Conservation (phyloP, 2,888 invertebrate species). For the Scrobipalpa atriplicella region DNA sequence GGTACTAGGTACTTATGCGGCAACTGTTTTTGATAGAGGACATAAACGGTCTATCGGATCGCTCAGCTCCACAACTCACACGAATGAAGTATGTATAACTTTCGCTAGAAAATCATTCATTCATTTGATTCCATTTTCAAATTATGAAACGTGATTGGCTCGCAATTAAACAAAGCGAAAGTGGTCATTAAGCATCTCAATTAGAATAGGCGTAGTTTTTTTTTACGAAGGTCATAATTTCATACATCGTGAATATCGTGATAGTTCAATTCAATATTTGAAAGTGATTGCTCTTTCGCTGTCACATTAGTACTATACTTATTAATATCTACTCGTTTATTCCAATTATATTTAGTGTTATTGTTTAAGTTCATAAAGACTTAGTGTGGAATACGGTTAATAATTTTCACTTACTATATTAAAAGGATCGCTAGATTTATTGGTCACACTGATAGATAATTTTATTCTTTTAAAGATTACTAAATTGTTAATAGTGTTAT, state of each 20-base stretch:
- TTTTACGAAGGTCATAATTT: not conserved
- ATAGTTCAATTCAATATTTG: slow-evolving; percentile 8
- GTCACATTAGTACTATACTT: not conserved
- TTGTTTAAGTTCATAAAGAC: not conserved
- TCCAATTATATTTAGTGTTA: not conserved
- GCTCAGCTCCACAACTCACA: not conserved
- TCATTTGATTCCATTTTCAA: slow-evolving; percentile 21
- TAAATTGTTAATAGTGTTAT: no score
- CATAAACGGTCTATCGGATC: not conserved
- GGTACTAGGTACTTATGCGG: no score
- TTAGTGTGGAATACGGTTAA: no score
- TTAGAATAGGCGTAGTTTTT: slow-evolving; percentile 18
- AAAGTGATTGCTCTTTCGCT: slow-evolving; percentile 14
- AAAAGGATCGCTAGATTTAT: no score
- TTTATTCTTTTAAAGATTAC: no score
- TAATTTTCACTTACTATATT: no score
- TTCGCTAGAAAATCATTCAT: slow-evolving; percentile 24
- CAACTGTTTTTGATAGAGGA: no score
- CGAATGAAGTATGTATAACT: not conserved
- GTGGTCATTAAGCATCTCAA: slow-evolving; percentile 24
- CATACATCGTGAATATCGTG: slow-evolving; percentile 8
- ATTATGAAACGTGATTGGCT: slow-evolving; percentile 23
- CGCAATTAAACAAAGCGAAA: slow-evolving; percentile 26
- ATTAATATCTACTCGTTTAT: not conserved
- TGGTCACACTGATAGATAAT: no score